phyloP scores from a whole-genome alignment of 2,888 invertebrate species.

The Agrochola lota region DNA sequence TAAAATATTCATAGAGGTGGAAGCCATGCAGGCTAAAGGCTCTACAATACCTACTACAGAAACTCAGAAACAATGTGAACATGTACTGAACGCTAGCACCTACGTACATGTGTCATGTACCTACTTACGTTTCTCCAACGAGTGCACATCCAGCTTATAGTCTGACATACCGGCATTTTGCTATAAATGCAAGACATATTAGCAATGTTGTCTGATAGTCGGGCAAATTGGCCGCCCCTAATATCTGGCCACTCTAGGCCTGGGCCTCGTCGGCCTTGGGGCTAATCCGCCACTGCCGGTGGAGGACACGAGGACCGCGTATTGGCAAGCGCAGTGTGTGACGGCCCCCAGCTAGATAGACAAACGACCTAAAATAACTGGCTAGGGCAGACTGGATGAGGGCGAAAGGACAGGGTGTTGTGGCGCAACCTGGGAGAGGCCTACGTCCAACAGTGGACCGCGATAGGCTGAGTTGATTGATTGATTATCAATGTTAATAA shows the following conservation, averaged over 20 bases:
- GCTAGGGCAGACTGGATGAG: background rate
- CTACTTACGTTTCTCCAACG: background rate
- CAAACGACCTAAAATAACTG: background rate
- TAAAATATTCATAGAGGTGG: background rate
- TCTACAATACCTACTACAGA: background rate
- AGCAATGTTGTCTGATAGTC: background rate
- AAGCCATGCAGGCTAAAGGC: background rate
- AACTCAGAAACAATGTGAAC: background rate
- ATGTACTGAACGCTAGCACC: too few relatives aligned
- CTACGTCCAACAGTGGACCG: background rate
- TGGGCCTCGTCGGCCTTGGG: too few relatives aligned
- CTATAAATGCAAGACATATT: background rate
- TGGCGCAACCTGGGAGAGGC: background rate
- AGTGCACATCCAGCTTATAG: background rate
- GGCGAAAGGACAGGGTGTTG: background rate
- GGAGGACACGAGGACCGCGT: too few relatives aligned
- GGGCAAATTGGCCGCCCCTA: too few relatives aligned
- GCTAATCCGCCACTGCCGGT: too few relatives aligned
- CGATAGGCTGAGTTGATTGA: background rate
- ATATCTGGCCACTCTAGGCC: too few relatives aligned
- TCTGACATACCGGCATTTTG: background rate
- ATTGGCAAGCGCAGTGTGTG: too few relatives aligned
- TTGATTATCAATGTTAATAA: background rate
- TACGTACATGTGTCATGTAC: too few relatives aligned
- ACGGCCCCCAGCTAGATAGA: background rate